Evolutionary conservation across 2,797 vertebrate species (phyloP), one percentile per base, ranked within the genome.

Genomic region (Selene dorsalis): DNA sequence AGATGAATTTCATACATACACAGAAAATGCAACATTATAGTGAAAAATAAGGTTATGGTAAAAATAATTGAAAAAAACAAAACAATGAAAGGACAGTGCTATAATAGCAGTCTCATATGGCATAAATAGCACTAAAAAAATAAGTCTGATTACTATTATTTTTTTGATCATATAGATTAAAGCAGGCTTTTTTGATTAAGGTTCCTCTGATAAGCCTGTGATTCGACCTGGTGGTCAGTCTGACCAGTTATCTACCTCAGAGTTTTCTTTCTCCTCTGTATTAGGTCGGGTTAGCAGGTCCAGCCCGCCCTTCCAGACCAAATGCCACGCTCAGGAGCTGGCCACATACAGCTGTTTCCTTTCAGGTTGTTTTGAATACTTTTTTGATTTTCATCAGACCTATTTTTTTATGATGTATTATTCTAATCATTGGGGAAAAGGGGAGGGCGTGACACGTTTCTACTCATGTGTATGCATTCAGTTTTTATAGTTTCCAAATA

Each of bases 181-280:
- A 91, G 63, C 77, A 67, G 83, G 79, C 69, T 94, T 94, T n/a
- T 95, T 93, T 94, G 90, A 96, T 95, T 95, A 93, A 94, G 94
- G 95, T 96, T 97, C 95, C 96, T 97, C 95, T 95, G 96, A 93
- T 64, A 73, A 92, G 96, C 96, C 96, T 97, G 95, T 96, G 95
- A 96, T 96, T 96, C 94, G 94, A 96, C 96, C 96, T 97, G 96
- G 95, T 91, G 96, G 96, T 96, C 96, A 93, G 93, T 95, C 94
- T 95, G 96, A 97, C 97, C 96, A 96, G 94, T 96, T 96, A 98
- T 98, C 98, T 99, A 99, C 98, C 98, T 99, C 98, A 99, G 96
- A 97, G 95, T 96, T 97, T 96, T 92, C 92, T 96, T 97, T 95
- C 93, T 94, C 92, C 96, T 98, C 96, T 96, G 93, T 96, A 96